Evolutionary conservation across 2,113 vertebrate genomes (phyloP), one percentile per base, ranked within the genome.

Genomic region (Prietella phreatophila): DNA sequence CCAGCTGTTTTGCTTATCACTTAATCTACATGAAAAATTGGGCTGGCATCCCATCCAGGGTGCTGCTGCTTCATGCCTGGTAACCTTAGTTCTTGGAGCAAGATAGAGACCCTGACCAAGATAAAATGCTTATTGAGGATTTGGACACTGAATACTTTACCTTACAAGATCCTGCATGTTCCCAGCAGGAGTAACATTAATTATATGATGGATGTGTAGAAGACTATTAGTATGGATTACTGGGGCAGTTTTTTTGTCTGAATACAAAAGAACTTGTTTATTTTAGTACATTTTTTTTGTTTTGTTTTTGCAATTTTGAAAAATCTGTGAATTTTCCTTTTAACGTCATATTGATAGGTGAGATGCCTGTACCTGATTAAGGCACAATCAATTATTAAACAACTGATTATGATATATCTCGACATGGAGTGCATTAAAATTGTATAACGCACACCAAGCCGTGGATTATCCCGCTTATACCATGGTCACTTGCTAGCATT

Each of bases 71-170:
- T 27, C 61, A 63, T 60, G 20, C 19, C 14, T 15, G 6, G 61
- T 65, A 25, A 65, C 42, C 6, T 47, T 65, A 14, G 30, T 3
- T 69, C 14, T 17, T 71, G 33, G 6, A 71, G 17, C 17, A 20
- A 71, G 86, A 84, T 84, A 86, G 80, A 91, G 89, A 91, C 84
- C 61, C 65, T 71, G 30, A 71, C 67, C 15, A 36, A 71, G 19
- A 71, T 36, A 71, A 71, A 71, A 7, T 5, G n/a, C 13, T 17
- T 71, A 36, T 3, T 67, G 63, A 36, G 7, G 67, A 36, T 71
- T 20, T 19, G 17, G 33, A 33, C 8, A 36, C 13, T 71, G 15
- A 9, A 56, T 56, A 56, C 13, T 55, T 55, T 14, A 8, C 53
- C 53, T 55, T 55, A 55, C 53, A 55, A 55, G 30, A 69, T 69